Percentiles rank a stretch among this genome's conserved stretches.
phyloP scores from a whole-genome alignment of 2,797 vertebrate genomes.

The Gymnothorax javanicus region DNA sequence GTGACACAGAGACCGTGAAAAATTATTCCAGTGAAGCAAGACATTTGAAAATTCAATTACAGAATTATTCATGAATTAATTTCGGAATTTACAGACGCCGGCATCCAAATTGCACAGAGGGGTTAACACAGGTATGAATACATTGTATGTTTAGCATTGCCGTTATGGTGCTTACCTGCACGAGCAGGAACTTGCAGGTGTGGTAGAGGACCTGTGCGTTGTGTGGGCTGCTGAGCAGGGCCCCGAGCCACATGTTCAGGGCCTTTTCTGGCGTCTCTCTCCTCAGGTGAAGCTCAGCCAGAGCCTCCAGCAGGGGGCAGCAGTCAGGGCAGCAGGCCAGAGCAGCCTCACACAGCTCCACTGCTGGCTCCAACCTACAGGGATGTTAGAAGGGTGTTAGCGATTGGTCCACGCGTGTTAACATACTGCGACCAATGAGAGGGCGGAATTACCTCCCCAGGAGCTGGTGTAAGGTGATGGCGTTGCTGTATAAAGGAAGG shows the following conservation, averaged over 20 bases:
- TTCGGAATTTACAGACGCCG: too few species aligned
- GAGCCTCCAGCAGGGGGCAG: conserved; percentile 77
- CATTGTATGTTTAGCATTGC: too few species aligned
- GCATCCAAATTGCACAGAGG: too few species aligned
- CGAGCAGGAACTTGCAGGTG: conserved; percentile 83
- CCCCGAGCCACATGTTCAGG: conserved; percentile 76
- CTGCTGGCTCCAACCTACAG: conserved; percentile 78
- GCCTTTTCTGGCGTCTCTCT: conserved; percentile 68
- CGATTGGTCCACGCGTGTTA: background rate
- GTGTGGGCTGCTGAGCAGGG: conserved; percentile 78
- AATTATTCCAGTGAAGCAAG: too few species aligned
- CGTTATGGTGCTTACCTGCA: conserved; percentile 74
- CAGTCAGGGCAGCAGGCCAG: conserved; percentile 76
- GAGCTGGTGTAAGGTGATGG: conserved; percentile 77
- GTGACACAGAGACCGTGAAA: too few species aligned
- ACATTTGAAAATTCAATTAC: too few species aligned
- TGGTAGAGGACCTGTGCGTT: conserved; percentile 85
- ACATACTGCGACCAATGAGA: background rate
- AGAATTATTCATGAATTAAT: too few species aligned
- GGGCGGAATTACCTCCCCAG: conserved; percentile 76
- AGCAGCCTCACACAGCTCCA: conserved; percentile 75
- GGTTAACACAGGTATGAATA: too few species aligned
- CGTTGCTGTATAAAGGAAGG: conserved; percentile 87
- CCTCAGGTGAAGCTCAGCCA: conserved; percentile 76
- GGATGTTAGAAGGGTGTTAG: background rate